Evolutionary conservation across 2,113 vertebrate species (phyloP).

Genomic region (Carettochelys insculpta): DNA sequence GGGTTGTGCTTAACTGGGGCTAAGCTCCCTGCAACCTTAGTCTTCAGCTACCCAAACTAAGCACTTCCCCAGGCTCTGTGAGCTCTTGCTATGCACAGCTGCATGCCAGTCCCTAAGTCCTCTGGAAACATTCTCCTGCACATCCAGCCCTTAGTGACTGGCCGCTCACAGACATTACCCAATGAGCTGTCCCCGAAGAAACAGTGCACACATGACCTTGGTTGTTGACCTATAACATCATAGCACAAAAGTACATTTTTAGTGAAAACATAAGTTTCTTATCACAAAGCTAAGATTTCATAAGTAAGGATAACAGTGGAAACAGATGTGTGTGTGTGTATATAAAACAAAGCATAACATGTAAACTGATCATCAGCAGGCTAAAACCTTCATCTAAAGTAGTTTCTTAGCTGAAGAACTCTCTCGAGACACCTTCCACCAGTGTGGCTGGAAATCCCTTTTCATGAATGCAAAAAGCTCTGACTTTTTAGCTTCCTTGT

Average conservation of each 20-base stretch:
- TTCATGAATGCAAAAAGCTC: background rate
- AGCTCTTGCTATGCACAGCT: background rate
- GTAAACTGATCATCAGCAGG: background rate
- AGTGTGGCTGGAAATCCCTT: background rate
- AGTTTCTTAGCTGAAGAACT: background rate
- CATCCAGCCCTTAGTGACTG: too few species aligned
- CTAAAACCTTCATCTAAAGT: background rate
- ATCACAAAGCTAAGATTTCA: background rate
- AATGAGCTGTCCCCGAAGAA: too few species aligned
- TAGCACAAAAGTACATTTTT: too few species aligned
- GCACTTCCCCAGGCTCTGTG: too few species aligned
- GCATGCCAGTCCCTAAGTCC: too few species aligned
- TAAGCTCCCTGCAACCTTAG: too few species aligned
- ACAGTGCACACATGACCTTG: too few species aligned
- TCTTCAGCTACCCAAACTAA: too few species aligned
- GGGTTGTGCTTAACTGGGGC: background rate
- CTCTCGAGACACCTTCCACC: background rate
- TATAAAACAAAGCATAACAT: background rate
- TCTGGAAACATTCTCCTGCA: too few species aligned
- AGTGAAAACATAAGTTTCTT: background rate
- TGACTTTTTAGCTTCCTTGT: background rate
- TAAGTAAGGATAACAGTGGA: background rate
- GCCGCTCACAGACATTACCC: too few species aligned
- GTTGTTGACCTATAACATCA: too few species aligned
- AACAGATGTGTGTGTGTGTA: background rate